Evolutionary conservation across 2,888 invertebrate genomes (phyloP).

Genomic region (Doris montereyensis): DNA sequence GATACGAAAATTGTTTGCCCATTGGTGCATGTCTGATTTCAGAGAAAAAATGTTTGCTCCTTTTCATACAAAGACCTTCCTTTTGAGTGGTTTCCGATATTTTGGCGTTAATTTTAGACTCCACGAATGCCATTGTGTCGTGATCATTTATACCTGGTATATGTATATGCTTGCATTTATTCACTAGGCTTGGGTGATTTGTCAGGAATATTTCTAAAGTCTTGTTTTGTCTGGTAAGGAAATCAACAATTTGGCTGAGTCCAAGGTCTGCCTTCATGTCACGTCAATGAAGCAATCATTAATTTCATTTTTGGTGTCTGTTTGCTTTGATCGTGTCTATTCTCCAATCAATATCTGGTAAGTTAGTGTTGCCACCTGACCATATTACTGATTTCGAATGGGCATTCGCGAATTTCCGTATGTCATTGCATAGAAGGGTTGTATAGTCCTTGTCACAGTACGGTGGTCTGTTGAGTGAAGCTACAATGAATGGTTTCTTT

Average conservation of each 20-base stretch:
- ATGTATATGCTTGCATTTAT: background rate
- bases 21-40: background rate
- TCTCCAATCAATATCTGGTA: background rate
- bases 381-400: background rate
- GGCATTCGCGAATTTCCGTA: background rate
- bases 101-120: background rate
- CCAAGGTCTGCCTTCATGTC: background rate
- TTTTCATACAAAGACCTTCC: background rate
- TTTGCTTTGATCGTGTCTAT: background rate
- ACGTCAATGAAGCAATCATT: background rate
- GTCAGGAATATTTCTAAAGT: background rate
- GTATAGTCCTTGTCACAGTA: background rate
- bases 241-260: background rate
- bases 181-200: background rate
- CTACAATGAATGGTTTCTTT: background rate
- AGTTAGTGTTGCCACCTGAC: background rate
- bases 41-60: background rate
- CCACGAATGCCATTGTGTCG: background rate
- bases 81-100: background rate
- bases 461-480: background rate
- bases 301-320: background rate
- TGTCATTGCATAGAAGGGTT: background rate
- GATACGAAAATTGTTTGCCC: background rate
- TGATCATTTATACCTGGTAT: background rate
- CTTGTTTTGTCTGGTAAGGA: background rate